Base-by-base conservation (phyloP, 2,113 vertebrate species). In the Hippocampus mohnikei region DNA sequence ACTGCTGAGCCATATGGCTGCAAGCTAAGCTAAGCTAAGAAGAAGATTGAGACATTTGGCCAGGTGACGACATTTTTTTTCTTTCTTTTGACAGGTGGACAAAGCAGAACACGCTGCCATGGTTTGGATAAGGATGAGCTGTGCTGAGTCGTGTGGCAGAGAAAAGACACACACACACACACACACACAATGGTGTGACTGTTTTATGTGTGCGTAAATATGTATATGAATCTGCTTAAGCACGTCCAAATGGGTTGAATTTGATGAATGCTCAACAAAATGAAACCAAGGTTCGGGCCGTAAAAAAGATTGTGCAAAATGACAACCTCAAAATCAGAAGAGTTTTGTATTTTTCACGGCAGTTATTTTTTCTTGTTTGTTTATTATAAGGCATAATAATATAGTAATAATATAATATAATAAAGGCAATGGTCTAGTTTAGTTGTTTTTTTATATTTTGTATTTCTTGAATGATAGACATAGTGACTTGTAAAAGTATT, bases 61-160 rank as follows among this genome's bases (percentile, higher is more conserved):
- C 40, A 44, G 63, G 63, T 65, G 63, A 46, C 6, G 1, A 42
- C 41, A 42, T 46, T 46, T 53, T 53, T 53, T 62, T 29, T 29
- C 40, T 53, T 18, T 65, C n/a, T 65, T 46, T 46, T 27, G 63
- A 65, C 63, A 65, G 63, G 62, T 65, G 21, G n/a, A 41, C 21
- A 8, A 41, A n/a, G 3, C 6, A 65, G 42, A 18, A 42, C 63
- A 8, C 20, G 20, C 50, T 52, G 62, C 21, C 23, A 25, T 65
- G 63, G 41, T 46, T 65, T 44, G 41, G 41, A 44, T 65, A 65
- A 46, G n/a, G 25, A n/a, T 23, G 40, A 64, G 61, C 37, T 42
- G 37, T 40, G 20, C 18, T 18, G 18, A n/a, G 9, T 23, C 4
- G 37, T 25, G 21, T 13, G 6, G 11, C 2, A 18, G 18, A 15